Conservation (phyloP, 2,797 vertebrate species). For the Lindbergichthys nudifrons region DNA sequence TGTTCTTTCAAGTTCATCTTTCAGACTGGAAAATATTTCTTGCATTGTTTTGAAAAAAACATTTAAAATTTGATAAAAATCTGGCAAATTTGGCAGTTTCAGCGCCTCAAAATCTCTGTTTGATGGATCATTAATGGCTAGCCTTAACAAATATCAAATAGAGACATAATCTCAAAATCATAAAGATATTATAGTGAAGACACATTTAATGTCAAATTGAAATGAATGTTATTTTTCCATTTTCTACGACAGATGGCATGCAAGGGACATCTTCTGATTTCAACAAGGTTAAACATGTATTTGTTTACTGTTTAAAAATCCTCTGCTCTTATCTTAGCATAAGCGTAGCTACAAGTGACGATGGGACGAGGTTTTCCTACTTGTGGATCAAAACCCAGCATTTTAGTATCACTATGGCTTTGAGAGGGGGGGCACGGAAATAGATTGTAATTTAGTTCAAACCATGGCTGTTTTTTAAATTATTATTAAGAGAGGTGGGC, state of each 20-base stretch:
- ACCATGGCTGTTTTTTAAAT: too few relatives aligned
- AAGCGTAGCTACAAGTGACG: not conserved
- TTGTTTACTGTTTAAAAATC: not conserved
- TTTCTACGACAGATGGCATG: too few relatives aligned
- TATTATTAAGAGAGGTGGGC: too few relatives aligned
- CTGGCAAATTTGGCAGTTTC: not conserved
- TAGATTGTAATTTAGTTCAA: too few relatives aligned
- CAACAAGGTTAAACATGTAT: not conserved
- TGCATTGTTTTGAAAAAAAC: not conserved
- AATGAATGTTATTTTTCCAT: not conserved
- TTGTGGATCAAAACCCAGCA: not conserved
- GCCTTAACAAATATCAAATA: constrained; percentile 16
- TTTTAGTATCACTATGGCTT: not conserved
- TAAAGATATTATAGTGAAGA: not conserved
- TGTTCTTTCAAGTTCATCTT: constrained; percentile 4
- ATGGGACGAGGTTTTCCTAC: not conserved
- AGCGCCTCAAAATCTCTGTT: not conserved
- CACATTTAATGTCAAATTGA: not conserved
- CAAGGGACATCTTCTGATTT: not conserved
- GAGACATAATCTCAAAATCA: constrained; percentile 20
- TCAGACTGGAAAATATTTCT: not conserved
- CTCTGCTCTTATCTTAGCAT: not conserved
- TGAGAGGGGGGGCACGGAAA: too few relatives aligned
- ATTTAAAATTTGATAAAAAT: not conserved
- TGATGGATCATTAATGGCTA: not conserved